Base-by-base conservation (phyloP, 2,797 vertebrate species). In the Anguilla megastoma region DNA sequence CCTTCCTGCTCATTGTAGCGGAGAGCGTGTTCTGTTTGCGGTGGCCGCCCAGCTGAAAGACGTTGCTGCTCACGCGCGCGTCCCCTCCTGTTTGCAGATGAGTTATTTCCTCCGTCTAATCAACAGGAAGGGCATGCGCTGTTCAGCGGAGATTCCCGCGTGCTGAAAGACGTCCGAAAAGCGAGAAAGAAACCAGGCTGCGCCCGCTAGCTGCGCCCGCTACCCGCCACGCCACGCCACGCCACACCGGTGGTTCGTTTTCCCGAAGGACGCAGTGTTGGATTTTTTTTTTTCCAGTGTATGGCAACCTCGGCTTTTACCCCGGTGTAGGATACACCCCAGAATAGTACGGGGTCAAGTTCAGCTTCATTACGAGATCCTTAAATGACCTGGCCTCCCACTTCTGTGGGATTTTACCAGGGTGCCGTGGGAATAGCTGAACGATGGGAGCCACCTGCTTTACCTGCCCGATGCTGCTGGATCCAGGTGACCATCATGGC, bases 121-220 rank as follows among this genome's bases (percentile, higher is more conserved):
- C 71, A 66, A 86, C 7, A 66, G 89, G 88, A 91, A 91, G 87
- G 87, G 66, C 90, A 87, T 86, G 88, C 90, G 50, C 50, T 71
- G 88, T 87, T 88, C 48, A 12, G 74, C 89, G 87, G 91, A 50
- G 33, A 89, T 87, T 86, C 24, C 63, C 6, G 33, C 18, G 90
- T 86, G 60, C 83, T 89, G 91, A 93, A 89, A 92, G 90, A 92
- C 90, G 89, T 92, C 69, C 27, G 45, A 33, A 80, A 60, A 80
- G n/a, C 52, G 36, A 36, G 45, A 63, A 54, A 66, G 52, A 63
- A 80, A 71, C 45, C 60, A 56, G 33, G 50, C 18, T 6, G 58
- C 2, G 54, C 18, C 2, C 36, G 33, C 33, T 33, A 33, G 1
- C 33, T n/a, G n/a, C n/a, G n/a, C n/a, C n/a, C n/a, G n/a, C n/a